phyloP scores from a whole-genome alignment of 2,113 vertebrate species.

The Alligator mississippiensis region DNA sequence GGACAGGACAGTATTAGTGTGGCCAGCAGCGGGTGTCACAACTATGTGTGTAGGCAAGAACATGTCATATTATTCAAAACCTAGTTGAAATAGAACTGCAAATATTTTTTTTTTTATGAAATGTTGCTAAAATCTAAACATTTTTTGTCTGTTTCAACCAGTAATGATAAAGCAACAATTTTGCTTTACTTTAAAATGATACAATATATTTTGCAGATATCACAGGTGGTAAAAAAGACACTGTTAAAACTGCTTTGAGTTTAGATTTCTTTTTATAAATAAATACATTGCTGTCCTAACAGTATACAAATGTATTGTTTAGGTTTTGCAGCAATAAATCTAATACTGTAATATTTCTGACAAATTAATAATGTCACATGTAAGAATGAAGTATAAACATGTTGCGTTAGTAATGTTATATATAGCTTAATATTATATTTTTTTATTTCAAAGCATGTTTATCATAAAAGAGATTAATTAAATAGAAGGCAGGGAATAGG shows the following conservation, averaged over 20 bases:
- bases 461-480: not conserved
- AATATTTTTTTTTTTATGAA: too few species aligned
- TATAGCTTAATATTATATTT: not conserved
- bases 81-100: too few species aligned
- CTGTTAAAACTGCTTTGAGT: not conserved
- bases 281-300: not conserved
- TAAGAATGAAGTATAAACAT: not conserved
- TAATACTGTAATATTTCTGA: not conserved
- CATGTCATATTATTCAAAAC: too few species aligned
- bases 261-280: constrained; percentile 2
- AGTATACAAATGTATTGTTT: not conserved
- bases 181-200: not conserved
- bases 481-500: not conserved
- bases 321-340: not conserved
- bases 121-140: too few species aligned
- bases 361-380: not conserved
- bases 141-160: too few species aligned
- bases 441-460: not conserved
- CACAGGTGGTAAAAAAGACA: not conserved
- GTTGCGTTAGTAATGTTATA: not conserved
- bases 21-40: too few species aligned
- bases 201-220: not conserved
- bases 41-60: too few species aligned
- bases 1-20: too few species aligned
- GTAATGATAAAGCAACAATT: not conserved